Percentiles rank a stretch among this genome's conserved stretches.
Conservation (phyloP, 2,113 vertebrate species). For the Sphyrna mokarran region DNA sequence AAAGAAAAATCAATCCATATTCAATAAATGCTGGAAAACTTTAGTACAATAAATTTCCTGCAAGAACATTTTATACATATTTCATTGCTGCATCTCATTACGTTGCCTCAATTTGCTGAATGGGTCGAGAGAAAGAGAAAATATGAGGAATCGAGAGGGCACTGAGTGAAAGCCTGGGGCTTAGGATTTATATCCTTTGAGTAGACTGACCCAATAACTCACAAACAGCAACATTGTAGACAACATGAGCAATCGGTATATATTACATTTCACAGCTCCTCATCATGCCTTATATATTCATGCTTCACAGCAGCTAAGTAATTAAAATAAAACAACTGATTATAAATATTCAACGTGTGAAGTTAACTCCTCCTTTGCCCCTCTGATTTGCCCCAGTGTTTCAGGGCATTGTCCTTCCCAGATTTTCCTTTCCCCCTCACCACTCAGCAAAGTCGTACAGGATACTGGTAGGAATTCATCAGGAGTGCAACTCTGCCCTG, state of each 20-base stretch:
- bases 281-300: not conserved
- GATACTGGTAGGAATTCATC: not conserved
- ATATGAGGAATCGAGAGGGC: not conserved
- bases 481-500: not conserved
- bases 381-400: not conserved
- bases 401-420: too few species aligned
- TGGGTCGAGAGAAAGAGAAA: not conserved
- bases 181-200: slow-evolving; percentile 15
- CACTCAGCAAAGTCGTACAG: too few species aligned
- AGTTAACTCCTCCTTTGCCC: not conserved
- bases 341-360: slow-evolving; percentile 19
- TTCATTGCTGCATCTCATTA: slow-evolving; percentile 26
- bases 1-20: slow-evolving; percentile 23
- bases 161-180: not conserved
- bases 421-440: not conserved
- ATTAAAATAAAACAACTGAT: slow-evolving; percentile 5
- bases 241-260: not conserved
- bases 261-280: not conserved
- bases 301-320: not conserved
- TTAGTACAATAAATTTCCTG: not conserved
- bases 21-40: slow-evolving; percentile 19
- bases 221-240: not conserved
- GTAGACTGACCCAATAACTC: slow-evolving; percentile 26
- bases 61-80: slow-evolving; percentile 18
- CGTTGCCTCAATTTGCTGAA: slow-evolving; percentile 8